Base-by-base conservation (phyloP, 2,888 invertebrate genomes). In the Agrypnus murinus region DNA sequence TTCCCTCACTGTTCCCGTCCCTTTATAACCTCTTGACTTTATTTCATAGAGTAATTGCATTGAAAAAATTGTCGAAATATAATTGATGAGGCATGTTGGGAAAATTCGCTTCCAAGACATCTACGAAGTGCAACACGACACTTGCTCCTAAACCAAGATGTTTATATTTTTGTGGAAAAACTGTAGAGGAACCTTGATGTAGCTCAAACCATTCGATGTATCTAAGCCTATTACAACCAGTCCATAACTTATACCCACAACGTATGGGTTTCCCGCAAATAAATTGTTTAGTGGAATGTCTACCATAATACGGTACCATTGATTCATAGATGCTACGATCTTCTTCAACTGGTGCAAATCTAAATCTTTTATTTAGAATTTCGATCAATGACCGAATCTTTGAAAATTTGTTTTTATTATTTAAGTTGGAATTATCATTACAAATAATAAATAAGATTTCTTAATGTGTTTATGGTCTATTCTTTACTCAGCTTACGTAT, bases 261-360 rank as follows among this genome's bases (percentile, higher is more conserved):
- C 43, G 5, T 12, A 43, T 43, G 43, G 43, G 43, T 14, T 43
- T 43, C 12, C 43, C 43, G 3, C n/a, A 3, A 12, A 43, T 43
- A 14, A 43, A 43, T 14, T 43, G 43, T 7, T 43, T 43, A 3
- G n/a, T 3, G 2, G 1, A 2, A 7, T 14, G 43, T 12, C 14
- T 1, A 12, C 80, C 82, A 76, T 77, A 83, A 60, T 36, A 36
- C 2, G 36, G 36, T 5, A 36, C n/a, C 36, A 36, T 36, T 2
- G 36, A 36, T 7, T 36, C 43, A 74, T 83, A 83, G 65, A 82
- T 67, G 70, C 78, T 77, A 66, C 78, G 77, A 59, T 15, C 17
- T 73, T 80, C 76, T 73, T 79, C 79, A 58, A 75, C 43, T 57
- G 76, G 76, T 64, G 77, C 73, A n/a, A n/a, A n/a, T n/a, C n/a